Base-by-base conservation (phyloP, 2,888 invertebrate species). In the Tridacna gigas region DNA sequence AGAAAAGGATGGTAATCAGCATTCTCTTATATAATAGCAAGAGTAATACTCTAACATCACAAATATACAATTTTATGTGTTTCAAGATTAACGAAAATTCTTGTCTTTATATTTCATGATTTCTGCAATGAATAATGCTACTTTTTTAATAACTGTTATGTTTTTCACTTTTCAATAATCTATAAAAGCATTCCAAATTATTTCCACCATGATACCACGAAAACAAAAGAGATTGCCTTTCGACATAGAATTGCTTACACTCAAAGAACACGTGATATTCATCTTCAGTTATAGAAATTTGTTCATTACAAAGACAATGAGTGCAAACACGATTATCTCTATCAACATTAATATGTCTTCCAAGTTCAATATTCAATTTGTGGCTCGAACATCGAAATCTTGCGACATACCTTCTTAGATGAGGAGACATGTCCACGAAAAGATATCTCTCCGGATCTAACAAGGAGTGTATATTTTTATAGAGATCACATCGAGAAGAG, bases 331-430 rank as follows among this genome's bases (percentile, higher is more conserved):
- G 20, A n/a, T 71, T 45, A 28, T 60, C 71, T 60, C 79, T 79
- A 4, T 63, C 61, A 20, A 74, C 74, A n/a, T 61, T 60, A 45
- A 56, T 45, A 25, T 74, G 79, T 2, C 77, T 51, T 56, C 77
- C 77, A 56, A 48, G 11, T 56, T 77, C 77, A 56, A 77, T 77
- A 48, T 48, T 48, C 20, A 79, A 47, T 51, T 79, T 74, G 26
- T 79, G 74, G 45, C 74, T 79, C 12, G 73, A 79, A 65, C 79
- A 79, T 60, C 79, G 22, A 66, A 79, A 79, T 26, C 74, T 28
- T 61, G 79, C 60, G n/a, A 79, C 47, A 51, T 73, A 60, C 48
- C 65, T 73, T 60, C 73, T 79, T 22, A 56, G 60, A 25, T 37
- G 74, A 60, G 63, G 61, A n/a, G 74, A 67, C 63, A 79, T 71